Base-by-base conservation (phyloP, 2,113 vertebrate genomes). In the Heteronetta atricapilla region DNA sequence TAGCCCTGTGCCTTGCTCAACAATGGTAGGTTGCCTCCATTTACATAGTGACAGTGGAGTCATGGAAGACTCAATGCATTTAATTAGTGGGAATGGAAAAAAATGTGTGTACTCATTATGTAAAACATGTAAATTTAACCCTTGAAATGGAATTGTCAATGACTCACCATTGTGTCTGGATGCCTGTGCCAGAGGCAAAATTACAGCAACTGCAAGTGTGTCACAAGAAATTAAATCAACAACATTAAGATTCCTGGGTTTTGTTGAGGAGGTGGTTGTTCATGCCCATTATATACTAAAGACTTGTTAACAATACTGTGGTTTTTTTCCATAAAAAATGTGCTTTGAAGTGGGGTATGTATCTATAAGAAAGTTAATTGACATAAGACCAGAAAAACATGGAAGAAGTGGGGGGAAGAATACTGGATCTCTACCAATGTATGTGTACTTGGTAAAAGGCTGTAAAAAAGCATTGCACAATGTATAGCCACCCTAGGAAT, bases 71-170 rank as follows among this genome's bases (percentile, higher is more conserved):
- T 89, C 88, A 82, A 93, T 95, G 89, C 85, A 96, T 96, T 93
- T 94, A 96, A 97, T 97, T 96, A 97, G 92, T 63, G 89, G 86
- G 90, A 95, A 62, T 2, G 26, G 90, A 66, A 91, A 66, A 91
- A 94, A 95, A 90, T 70, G 87, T 85, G 92, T 93, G 90, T 95
- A 62, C 83, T 93, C 78, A 83, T 97, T 96, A 96, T 95, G 94
- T 93, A 94, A 90, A 95, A 97, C 96, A 96, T 95, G 88, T 78
- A 79, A 93, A 95, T 95, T 95, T 96, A 97, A 97, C 92, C 91
- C 94, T 90, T 95, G 87, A 91, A 96, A 58, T 67, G 78, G 55
- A 90, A 80, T 70, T 88, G 38, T 87, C 80, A 93, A 2, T 96
- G 92, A 76, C 77, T 86, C 86, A 73, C 80, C 25, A 22, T 66